Percentiles rank a stretch among this genome's conserved stretches.
Conservation (phyloP, 2,888 invertebrate genomes). For the Sepiola atlantica region DNA sequence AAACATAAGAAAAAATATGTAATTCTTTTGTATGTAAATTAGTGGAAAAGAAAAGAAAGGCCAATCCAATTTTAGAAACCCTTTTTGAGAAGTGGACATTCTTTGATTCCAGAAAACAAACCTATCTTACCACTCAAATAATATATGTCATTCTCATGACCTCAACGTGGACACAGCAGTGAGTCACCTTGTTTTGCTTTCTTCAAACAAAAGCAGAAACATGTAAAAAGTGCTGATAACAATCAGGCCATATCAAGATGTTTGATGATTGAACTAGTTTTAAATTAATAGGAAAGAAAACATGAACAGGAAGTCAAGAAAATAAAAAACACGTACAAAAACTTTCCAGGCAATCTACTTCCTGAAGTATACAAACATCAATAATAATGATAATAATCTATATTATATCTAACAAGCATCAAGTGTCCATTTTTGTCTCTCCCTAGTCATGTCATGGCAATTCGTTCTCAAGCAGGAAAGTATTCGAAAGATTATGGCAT, state of each 20-base stretch:
- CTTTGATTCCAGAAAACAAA: neutral
- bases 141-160: neutral
- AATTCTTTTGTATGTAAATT: neutral
- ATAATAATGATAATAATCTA: neutral
- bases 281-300: constrained; percentile 5
- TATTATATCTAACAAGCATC: no score
- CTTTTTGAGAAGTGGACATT: neutral
- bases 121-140: neutral
- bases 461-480: no score
- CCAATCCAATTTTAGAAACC: neutral
- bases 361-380: neutral
- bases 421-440: no score
- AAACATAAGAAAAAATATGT: neutral
- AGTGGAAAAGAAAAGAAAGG: neutral
- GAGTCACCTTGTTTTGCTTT: neutral
- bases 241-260: neutral
- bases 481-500: no score
- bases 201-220: neutral
- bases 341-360: neutral
- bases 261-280: neutral
- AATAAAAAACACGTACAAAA: neutral
- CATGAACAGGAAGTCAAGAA: neutral
- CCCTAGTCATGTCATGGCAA: no score
- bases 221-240: neutral
- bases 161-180: neutral